phyloP scores from a whole-genome alignment of 2,797 vertebrate species.

The Coilia nasus region DNA sequence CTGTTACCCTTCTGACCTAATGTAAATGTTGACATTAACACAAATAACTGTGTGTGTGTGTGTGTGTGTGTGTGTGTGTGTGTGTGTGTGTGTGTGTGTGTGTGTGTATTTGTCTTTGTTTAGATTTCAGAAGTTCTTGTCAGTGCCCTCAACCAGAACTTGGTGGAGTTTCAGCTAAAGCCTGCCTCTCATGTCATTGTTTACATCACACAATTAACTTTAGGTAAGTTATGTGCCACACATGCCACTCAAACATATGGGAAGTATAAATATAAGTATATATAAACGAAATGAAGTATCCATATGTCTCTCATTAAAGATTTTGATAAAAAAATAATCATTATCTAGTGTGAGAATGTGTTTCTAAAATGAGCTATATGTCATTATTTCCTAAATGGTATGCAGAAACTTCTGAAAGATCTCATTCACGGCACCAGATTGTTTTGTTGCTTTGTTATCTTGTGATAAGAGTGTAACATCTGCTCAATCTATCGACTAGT shows the following conservation, averaged over 20 bases:
- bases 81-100: slow-evolving; percentile 6
- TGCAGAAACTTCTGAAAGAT: background rate
- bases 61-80: background rate
- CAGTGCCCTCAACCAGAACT: slow-evolving; percentile 92
- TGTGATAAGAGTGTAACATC: slow-evolving; percentile 67
- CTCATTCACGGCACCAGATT: background rate
- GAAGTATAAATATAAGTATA: background rate
- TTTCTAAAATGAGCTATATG: too few relatives aligned
- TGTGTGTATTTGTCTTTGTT: background rate
- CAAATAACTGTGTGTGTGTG: background rate
- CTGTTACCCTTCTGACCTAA: too few relatives aligned
- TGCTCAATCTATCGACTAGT: too few relatives aligned
- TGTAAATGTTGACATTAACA: too few relatives aligned
- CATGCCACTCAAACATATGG: background rate
- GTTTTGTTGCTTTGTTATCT: slow-evolving; percentile 59
- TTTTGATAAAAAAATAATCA: background rate
- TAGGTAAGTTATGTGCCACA: slow-evolving; percentile 79
- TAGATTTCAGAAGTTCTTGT: slow-evolving; percentile 88
- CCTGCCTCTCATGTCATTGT: slow-evolving; percentile 90
- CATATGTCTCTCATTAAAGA: background rate
- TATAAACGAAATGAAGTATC: background rate
- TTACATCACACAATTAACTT: slow-evolving; percentile 94
- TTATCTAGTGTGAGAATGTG: background rate
- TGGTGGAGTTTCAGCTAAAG: slow-evolving; percentile 95
- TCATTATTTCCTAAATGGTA: background rate